Evolutionary conservation across 1,140 invertebrate genomes (phyloP), one percentile per base, ranked within the genome.

Genomic region (Tribolium madens): DNA sequence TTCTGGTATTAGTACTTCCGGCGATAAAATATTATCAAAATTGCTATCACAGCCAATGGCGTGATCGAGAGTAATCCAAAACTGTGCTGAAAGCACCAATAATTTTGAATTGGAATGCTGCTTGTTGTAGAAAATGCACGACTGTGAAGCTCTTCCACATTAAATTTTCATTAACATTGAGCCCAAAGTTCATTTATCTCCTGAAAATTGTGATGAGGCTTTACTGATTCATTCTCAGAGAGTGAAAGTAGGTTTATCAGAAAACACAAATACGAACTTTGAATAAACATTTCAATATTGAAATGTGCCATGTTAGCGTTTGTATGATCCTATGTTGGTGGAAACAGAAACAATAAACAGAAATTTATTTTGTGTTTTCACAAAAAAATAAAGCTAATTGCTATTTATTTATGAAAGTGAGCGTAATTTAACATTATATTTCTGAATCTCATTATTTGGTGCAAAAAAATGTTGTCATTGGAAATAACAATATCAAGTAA

Each of bases 131-230:
- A 57, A 57, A 57, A 57, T 57, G 52, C 52, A 12, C 52, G 18
- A 21, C 18, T 57, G 9, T 26, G 52, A 57, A 57, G 52, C 18
- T 12, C 52, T 3, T 10, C 14, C 18, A 57, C 52, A 57, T 57
- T 57, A 57, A 57, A 57, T 57, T 57, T 57, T 57, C 52, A 57
- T 57, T 57, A 57, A 17, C 52, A 21, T 21, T 57, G 52, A 57
- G 52, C 52, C 52, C 7, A 18, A 57, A 57, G 15, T 57, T 57
- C 52, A 57, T 57, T 57, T 57, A 57, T 57, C 52, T 57, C 52
- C 5, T 6, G 52, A 18, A 57, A 57, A 57, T 57, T 57, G 52
- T 26, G 52, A 18, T 57, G 52, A 57, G 21, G 13, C 52, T 57
- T 57, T 57, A 57, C 52, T 21, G 52, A 57, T 18, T 57, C 52